Conservation (phyloP, 2,888 invertebrate species). For the Morpho achilles region DNA sequence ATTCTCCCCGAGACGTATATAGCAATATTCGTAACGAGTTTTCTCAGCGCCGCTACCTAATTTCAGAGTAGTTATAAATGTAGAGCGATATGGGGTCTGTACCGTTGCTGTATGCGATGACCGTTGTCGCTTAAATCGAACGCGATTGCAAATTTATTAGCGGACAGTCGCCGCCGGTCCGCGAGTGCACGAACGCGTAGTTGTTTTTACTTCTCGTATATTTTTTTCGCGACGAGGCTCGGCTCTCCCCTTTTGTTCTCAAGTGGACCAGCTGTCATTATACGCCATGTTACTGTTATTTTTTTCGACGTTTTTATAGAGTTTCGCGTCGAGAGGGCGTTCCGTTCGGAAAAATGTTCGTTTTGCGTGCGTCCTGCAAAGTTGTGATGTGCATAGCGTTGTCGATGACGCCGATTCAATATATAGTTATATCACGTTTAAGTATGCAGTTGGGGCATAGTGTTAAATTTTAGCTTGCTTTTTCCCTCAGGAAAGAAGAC, state of each 20-base stretch:
- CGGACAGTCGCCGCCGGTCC: slow-evolving; percentile 54
- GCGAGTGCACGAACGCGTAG: slow-evolving; percentile 57
- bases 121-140: slow-evolving; percentile 46
- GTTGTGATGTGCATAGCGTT: slow-evolving; percentile 69
- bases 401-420: slow-evolving; percentile 64
- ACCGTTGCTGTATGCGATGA: slow-evolving; percentile 37
- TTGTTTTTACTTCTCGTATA: slow-evolving; percentile 75
- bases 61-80: slow-evolving; percentile 60
- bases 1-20: slow-evolving; percentile 73
- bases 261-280: slow-evolving; percentile 81
- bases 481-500: no score
- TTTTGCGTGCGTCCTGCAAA: slow-evolving; percentile 77
- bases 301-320: slow-evolving; percentile 78
- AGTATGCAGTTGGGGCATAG: no score
- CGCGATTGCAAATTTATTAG: slow-evolving; percentile 77
- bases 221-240: slow-evolving; percentile 76
- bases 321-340: slow-evolving; percentile 75
- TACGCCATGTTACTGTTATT: slow-evolving; percentile 79
- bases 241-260: slow-evolving; percentile 78
- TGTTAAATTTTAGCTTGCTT: no score
- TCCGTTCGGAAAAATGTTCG: slow-evolving; percentile 77
- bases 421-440: slow-evolving; percentile 33
- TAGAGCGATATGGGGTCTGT: slow-evolving; percentile 34
- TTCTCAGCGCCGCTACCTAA: slow-evolving; percentile 71
- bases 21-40: slow-evolving; percentile 78